Base-by-base conservation (phyloP, 2,888 invertebrate species). In the Heliconius cydno region DNA sequence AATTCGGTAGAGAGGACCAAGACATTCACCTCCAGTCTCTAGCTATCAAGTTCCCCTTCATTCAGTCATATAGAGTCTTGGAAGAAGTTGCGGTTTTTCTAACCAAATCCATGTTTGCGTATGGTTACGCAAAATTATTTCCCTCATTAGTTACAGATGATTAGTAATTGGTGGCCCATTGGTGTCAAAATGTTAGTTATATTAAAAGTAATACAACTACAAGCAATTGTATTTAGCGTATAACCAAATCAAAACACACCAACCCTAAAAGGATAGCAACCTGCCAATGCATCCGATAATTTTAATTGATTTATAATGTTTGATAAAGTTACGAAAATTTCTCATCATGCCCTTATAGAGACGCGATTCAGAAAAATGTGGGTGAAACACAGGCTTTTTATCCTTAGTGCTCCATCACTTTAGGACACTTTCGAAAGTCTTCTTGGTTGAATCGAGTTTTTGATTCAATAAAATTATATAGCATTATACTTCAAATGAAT, bases 361-460 rank as follows among this genome's bases (percentile, higher is more conserved):
- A 65, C 10, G 19, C 4, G 65, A 22, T 46, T 66, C 41, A 75
- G n/a, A 75, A 46, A 75, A 75, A 75, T 75, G 66, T 75, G 38
- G 63, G 75, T 65, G 65, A 75, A 75, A 41, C 63, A 41, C 28
- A 13, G 13, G 22, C 22, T 46, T 46, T 77, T 78, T 80, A 77
- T 82, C 77, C 78, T 78, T 38, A 67, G 73, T 74, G 67, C 80
- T 82, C 77, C 41, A 80, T 82, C 81, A 79, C 46, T 71, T 28
- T n/a, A 65, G 30, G 80, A 78, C 76, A 79, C 74, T 79, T 81
- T 81, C 41, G 65, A 79, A 81, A 77, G 81, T 72, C 28, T 30
- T 15, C 57, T 77, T 63, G 41, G 30, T 52, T 75, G 67, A 67
- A 72, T 66, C 71, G 7, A n/a, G 34, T 77, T 68, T 57, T 3